A percentile compares a stretch with the other conserved stretches of the same genome.
These are phyloP conservation scores for Drosophila bifasciata DNA, from an alignment of 1,140 invertebrate species.

Conservation along the genomic window DNA sequence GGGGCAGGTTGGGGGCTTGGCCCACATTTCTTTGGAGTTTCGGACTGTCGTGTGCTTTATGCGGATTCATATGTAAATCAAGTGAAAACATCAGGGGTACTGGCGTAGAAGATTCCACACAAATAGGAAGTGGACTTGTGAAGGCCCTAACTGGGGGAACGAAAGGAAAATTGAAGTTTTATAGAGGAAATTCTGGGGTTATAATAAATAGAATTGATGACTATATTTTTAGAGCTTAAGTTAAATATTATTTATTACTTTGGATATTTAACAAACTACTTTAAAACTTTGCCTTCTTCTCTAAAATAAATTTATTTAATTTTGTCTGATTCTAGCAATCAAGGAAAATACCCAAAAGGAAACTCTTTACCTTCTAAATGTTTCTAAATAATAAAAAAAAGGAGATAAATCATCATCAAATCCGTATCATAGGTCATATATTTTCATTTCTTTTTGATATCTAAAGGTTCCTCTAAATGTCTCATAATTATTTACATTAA, in stretches of 20 bases:
- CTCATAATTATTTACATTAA: too few relatives aligned
- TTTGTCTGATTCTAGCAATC: neutral
- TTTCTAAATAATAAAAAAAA: too few relatives aligned
- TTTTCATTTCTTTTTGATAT: too few relatives aligned
- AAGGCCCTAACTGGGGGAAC: conserved; percentile 25
- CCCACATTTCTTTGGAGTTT: conserved; percentile 65
- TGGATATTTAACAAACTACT: too few relatives aligned
- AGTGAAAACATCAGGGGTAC: conserved; percentile 54
- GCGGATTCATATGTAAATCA: conserved; percentile 73
- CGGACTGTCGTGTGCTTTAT: conserved; percentile 58
- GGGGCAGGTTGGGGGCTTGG: conserved; percentile 46
- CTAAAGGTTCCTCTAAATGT: too few relatives aligned
- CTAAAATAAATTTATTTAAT: too few relatives aligned
- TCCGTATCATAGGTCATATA: neutral
- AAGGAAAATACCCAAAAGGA: neutral
- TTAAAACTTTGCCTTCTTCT: too few relatives aligned
- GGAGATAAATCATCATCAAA: neutral
- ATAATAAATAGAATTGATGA: too few relatives aligned
- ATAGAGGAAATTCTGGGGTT: too few relatives aligned
- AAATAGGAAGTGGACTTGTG: conserved; percentile 22
- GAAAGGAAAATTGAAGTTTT: neutral
- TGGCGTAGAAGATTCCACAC: conserved; percentile 5
- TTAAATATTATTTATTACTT: too few relatives aligned
- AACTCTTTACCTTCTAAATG: too few relatives aligned
- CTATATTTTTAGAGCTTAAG: too few relatives aligned